Base-by-base conservation (phyloP, 1,140 invertebrate genomes). In the Choristoneura fumiferana region DNA sequence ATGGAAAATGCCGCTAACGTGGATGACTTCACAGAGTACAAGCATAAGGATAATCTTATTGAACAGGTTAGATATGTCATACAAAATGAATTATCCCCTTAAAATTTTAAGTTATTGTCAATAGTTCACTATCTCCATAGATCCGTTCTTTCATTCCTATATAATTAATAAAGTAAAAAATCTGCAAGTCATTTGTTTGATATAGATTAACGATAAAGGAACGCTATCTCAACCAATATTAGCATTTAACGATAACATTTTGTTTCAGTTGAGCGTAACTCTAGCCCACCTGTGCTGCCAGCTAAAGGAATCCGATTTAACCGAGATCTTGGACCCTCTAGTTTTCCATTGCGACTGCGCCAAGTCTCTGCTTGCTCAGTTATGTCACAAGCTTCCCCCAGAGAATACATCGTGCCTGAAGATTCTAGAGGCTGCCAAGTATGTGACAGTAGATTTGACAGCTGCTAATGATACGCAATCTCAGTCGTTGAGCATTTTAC, bases 11-110 rank as follows among this genome's bases (percentile, higher is more conserved):
- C 94, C 14, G 92, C 95, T 57, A 91, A 94, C 65, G 90, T 94
- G n/a, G 93, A 93, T 39, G 95, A 95, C 73, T 96, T 93, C 62
- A 92, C 92, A 15, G 95, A 96, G 83, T 96, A 95, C 78, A 92
- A 93, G 68, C 95, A 97, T 84, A 92, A 93, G 52, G 95, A 96
- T 70, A 92, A 93, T 69, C 87, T 89, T n/a, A 76, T 81, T 55
- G 84, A 89, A 69, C 84, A 87, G 73, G 86, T 87, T 53, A 62
- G 53, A 43, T 57, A 39, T 60, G 45, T 52, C n/a, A n/a, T n/a
- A n/a, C n/a, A n/a, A n/a, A n/a, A n/a, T n/a, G n/a, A n/a, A n/a
- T n/a, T n/a, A n/a, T n/a, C n/a, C n/a, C n/a, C n/a, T n/a, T n/a
- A n/a, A n/a, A n/a, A n/a, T n/a, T n/a, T n/a, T n/a, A n/a, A n/a